Evolutionary conservation across 1,140 invertebrate genomes (phyloP), one percentile per base, ranked within the genome.

Genomic region (Hylyphantes graminicola): DNA sequence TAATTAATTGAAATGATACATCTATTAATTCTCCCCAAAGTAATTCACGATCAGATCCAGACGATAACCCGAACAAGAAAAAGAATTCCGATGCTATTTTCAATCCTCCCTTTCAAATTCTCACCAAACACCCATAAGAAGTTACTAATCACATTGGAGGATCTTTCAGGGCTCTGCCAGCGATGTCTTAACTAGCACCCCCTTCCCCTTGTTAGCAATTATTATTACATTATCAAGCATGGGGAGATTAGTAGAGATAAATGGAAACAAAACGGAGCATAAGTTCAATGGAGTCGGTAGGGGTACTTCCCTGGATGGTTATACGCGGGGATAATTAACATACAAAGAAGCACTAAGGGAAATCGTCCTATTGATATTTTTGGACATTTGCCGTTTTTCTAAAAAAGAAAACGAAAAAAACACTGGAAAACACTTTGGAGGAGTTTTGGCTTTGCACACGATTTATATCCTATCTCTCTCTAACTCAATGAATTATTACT

Each of bases 161-260:
- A 78, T 78, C 76, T 78, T 35, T 35, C 35, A 2, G 35, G 35
- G 35, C 35, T 35, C 17, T 19, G 63, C 54, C 9, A 17, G 74
- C 63, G 35, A 78, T 19, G 76, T 78, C 76, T 78, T 78, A 78
- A 78, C 76, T 78, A 67, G 63, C 17, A 61, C 67, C 76, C 76
- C 61, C 63, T 55, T 65, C 57, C 63, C 35, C 61, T 63, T 78
- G 61, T 78, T 53, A 67, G 76, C 76, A 78, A 78, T 78, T 78
- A 78, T 78, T 78, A 78, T 78, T 21, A 74, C 72, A 74, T 78
- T 78, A 78, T 78, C 76, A 55, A 63, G 35, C 35, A 21, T 10
- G 53, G n/a, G 21, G 54, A 65, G 76, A 78, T 78, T 54, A 76
- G 21, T 11, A n/a, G 63, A 65, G 63, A 63, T 61, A 76, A 63